Evolutionary conservation across 2,888 invertebrate genomes (phyloP), one percentile per base, ranked within the genome.

Genomic region (Hypolimnas misippus): DNA sequence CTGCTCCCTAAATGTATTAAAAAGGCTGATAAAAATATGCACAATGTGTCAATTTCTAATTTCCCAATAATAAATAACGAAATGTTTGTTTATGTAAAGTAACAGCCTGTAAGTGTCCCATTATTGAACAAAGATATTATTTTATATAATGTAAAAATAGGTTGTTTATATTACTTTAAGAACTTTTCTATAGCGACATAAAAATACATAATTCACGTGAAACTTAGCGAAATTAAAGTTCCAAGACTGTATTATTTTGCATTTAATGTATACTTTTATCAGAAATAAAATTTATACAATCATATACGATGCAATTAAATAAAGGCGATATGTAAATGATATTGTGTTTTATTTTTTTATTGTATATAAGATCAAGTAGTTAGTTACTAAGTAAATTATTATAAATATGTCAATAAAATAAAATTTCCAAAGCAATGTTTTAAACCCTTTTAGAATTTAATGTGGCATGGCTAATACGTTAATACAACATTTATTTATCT

Each of bases 221-320:
- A 19, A 46, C 44, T 46, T 46, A 46, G 12, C 19, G 44, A 46
- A 46, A 46, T 21, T 46, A n/a, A 46, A 46, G 44, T 46, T 38
- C 42, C n/a, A 69, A 70, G 70, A 70, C 70, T 70, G 70, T 66
- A 62, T 68, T 42, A 60, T 56, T 63, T 65, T 67, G 69, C 70
- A 70, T 70, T 70, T 70, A 70, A 62, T 59, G 58, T 61, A 61
- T 53, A 64, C 19, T 49, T 50, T 35, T 60, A 44, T 55, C 49
- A 29, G 12, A 42, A 55, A 60, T 49, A 53, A 38, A 42, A 35
- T 17, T 17, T 49, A 49, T 49, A 49, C 49, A 49, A 49, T 25
- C 49, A 16, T 49, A 49, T 29, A 46, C 8, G 40, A 57, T 57
- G 40, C 16, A 51, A 10, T 59, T 31, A 10, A 42, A 44, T 59